Base-by-base conservation (phyloP, 2,888 invertebrate genomes). In the Abscondita cerata region DNA sequence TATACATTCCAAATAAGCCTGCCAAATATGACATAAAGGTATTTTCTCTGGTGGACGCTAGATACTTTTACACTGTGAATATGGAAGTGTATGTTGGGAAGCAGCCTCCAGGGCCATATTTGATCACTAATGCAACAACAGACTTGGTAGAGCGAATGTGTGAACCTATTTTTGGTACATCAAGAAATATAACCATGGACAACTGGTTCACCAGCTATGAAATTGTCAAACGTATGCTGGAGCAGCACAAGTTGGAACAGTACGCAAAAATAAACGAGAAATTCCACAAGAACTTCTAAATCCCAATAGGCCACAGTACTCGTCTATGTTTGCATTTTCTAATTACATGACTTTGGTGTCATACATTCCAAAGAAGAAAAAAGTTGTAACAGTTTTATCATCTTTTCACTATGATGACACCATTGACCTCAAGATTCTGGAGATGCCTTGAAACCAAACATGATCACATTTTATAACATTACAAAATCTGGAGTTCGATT, bases 41-140 rank as follows among this genome's bases (percentile, higher is more conserved):
- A 8, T 62, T 59, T 52, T 53, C 59, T 20, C 18, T 64, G 41
- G 64, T 65, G 4, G 65, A 68, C 54, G 54, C 59, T 11, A 58
- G 25, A 55, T 59, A 57, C 8, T 65, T 53, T 58, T 68, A 65
- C 36, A 55, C 52, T 2, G 16, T n/a, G n/a, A 53, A 63, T 48
- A 47, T 68, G 38, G 67, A 67, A 52, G 58, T 67, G 36, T 36
- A 36, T 36, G 36, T 36, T 15, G 65, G 59, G 6, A 16, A 15
- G n/a, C 64, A 68, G 59, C 60, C 68, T 6, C 54, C 62, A 13
- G 64, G 64, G 11, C 61, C 61, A 11, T 66, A 34, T 52, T 2
- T 9, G 36, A 2, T 36, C 2, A 25, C 2, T 25, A 25, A 25
- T 25, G 25, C 25, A 25, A 25, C 25, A 25, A 25, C 6, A 25